A percentile compares a stretch with the other conserved stretches of the same genome.
Evolutionary conservation across 2,888 invertebrate genomes (phyloP).

Genomic region (Elmis aenea): DNA sequence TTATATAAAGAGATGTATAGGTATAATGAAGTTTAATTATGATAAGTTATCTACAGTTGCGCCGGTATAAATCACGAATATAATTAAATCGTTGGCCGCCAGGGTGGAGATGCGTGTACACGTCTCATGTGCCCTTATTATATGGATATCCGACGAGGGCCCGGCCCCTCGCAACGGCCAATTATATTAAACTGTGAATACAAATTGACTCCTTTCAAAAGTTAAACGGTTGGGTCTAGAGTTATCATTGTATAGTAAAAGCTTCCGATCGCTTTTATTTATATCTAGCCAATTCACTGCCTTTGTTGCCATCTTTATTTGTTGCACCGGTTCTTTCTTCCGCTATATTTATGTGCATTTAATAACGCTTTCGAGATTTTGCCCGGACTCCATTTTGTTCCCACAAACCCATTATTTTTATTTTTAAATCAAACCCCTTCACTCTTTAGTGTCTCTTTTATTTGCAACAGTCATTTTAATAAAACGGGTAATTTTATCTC

Average conservation of each 20-base stretch:
- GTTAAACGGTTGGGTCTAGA: slow-evolving; percentile 44
- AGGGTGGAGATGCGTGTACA: slow-evolving; percentile 33
- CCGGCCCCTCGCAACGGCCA: slow-evolving; percentile 30
- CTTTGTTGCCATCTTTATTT: slow-evolving; percentile 21
- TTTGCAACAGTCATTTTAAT: too few species aligned
- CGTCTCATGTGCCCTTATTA: slow-evolving; percentile 40
- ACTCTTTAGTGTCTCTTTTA: too few species aligned
- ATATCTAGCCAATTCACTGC: slow-evolving; percentile 20
- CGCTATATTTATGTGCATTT: slow-evolving; percentile 18
- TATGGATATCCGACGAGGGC: slow-evolving; percentile 33
- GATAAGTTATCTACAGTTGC: slow-evolving; percentile 40
- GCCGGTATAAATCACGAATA: slow-evolving; percentile 40
- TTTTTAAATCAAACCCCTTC: too few species aligned
- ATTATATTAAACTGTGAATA: slow-evolving; percentile 40
- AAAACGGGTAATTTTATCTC: too few species aligned
- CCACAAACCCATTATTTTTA: too few species aligned
- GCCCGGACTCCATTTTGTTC: too few species aligned
- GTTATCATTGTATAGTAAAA: slow-evolving; percentile 30
- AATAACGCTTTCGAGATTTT: too few species aligned
- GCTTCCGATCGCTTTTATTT: slow-evolving; percentile 19
- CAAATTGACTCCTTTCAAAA: slow-evolving; percentile 45
- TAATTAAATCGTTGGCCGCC: slow-evolving; percentile 41
- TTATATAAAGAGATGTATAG: slow-evolving; percentile 36
- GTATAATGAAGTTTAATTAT: slow-evolving; percentile 40
- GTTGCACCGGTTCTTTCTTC: slow-evolving; percentile 8